Evolutionary conservation across 2,113 vertebrate genomes (phyloP).

Genomic region (Ivindomyrus marchei): DNA sequence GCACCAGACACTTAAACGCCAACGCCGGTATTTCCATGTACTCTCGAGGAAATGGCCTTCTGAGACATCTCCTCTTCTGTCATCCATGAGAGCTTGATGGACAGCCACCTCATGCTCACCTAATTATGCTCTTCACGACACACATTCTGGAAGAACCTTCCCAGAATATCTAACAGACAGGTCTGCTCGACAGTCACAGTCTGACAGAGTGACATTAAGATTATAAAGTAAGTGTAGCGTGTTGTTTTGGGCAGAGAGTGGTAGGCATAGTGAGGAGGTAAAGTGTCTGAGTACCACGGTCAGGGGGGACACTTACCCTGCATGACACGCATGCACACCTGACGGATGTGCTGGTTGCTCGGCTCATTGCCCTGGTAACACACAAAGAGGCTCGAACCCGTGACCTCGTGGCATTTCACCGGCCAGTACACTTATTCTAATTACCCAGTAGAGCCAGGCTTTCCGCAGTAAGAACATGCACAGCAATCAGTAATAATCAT

Average conservation of each 20-base stretch:
- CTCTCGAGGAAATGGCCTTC: background rate
- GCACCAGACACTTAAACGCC: background rate
- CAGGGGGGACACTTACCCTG: conserved; percentile 70
- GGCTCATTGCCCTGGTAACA: conserved; percentile 82
- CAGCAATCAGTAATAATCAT: background rate
- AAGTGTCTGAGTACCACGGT: background rate
- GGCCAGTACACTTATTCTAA: background rate
- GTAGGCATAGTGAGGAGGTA: conserved; percentile 11
- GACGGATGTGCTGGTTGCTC: conserved; percentile 87
- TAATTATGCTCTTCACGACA: background rate
- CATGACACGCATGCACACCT: conserved; percentile 97
- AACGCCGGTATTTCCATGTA: background rate
- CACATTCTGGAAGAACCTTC: background rate
- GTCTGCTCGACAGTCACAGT: background rate
- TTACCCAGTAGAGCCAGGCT: background rate
- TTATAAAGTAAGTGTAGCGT: background rate
- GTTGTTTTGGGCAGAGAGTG: background rate
- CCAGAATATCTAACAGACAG: background rate
- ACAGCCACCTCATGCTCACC: background rate
- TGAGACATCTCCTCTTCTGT: background rate
- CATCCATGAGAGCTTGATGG: background rate
- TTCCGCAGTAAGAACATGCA: background rate
- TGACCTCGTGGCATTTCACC: background rate
- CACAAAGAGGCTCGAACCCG: background rate
- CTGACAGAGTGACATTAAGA: background rate